Conservation (phyloP, 1,140 invertebrate species). For the Anthonomus grandis region DNA sequence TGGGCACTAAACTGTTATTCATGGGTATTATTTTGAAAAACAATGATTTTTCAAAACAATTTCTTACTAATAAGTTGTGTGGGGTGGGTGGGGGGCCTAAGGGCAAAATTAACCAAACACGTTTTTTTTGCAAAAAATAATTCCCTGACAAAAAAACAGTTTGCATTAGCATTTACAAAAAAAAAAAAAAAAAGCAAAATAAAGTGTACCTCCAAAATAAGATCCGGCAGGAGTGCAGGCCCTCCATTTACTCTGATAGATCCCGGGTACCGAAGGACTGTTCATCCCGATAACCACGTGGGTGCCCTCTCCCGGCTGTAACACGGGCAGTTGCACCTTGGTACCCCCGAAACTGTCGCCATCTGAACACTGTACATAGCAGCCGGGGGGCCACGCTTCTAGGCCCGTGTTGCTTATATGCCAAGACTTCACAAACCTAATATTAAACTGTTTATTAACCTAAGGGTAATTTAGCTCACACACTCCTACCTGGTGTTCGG, state of each 20-base stretch:
- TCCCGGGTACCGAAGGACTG: conserved; percentile 65
- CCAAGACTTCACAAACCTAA: conserved; percentile 76
- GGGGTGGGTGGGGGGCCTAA: no score
- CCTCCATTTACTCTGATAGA: conserved; percentile 81
- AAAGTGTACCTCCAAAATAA: conserved; percentile 78
- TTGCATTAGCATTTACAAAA: not conserved
- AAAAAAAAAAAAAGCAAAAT: no score
- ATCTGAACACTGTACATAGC: conserved; percentile 64
- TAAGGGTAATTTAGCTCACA: not conserved
- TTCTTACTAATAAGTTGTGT: no score
- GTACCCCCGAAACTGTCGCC: conserved; percentile 59
- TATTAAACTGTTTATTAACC: conserved; percentile 16
- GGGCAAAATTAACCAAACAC: no score
- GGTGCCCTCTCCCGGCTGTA: conserved; percentile 64
- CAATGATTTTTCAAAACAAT: no score
- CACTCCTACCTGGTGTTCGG: conserved; percentile 59
- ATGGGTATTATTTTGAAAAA: no score
- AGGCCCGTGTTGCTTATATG: conserved; percentile 74
- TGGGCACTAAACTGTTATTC: no score
- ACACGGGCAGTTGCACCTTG: conserved; percentile 55
- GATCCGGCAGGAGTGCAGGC: conserved; percentile 73
- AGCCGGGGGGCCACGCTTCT: conserved; percentile 74
- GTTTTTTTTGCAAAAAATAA: no score
- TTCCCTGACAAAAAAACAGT: not conserved
- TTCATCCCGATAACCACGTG: conserved; percentile 67